Conservation (phyloP, 2,888 invertebrate genomes). For the Halictus quadricinctus region DNA sequence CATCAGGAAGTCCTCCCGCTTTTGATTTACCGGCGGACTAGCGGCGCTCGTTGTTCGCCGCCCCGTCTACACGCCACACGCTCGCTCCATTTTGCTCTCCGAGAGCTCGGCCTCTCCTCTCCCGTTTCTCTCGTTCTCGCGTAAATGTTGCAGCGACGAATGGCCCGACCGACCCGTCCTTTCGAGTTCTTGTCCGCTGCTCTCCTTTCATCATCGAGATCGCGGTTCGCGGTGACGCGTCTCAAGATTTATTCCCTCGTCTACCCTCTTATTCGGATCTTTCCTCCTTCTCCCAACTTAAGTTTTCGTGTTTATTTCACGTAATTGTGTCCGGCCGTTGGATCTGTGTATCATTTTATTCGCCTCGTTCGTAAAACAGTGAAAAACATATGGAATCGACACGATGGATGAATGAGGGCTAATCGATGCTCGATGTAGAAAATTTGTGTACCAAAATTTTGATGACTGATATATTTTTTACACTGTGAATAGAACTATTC, state of each 20-base stretch:
- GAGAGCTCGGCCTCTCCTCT: conserved; percentile 4
- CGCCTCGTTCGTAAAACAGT: too few species aligned
- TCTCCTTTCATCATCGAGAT: background rate
- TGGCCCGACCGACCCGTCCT: background rate
- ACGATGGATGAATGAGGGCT: background rate
- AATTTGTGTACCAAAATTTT: too few species aligned
- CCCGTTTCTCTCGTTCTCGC: conserved; percentile 2
- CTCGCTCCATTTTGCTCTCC: conserved; percentile 40
- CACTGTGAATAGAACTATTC: too few species aligned
- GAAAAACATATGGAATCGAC: background rate
- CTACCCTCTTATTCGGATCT: background rate
- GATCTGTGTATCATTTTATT: background rate
- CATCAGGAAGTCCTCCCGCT: conserved; percentile 61
- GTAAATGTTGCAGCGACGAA: conserved; percentile 33
- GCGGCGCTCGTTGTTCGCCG: conserved; percentile 63
- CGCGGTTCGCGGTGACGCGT: background rate
- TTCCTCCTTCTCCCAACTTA: background rate
- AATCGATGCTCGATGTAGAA: too few species aligned
- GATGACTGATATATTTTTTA: too few species aligned
- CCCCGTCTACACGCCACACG: conserved; percentile 55
- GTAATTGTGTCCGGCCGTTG: background rate
- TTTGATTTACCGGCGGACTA: conserved; percentile 75
- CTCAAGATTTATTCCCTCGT: background rate
- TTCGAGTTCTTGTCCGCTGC: background rate
- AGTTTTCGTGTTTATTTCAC: background rate